These are phyloP conservation scores for Epinephelus lanceolatus DNA, from an alignment of 2,113 vertebrate genomes.

Conservation along the genomic window DNA sequence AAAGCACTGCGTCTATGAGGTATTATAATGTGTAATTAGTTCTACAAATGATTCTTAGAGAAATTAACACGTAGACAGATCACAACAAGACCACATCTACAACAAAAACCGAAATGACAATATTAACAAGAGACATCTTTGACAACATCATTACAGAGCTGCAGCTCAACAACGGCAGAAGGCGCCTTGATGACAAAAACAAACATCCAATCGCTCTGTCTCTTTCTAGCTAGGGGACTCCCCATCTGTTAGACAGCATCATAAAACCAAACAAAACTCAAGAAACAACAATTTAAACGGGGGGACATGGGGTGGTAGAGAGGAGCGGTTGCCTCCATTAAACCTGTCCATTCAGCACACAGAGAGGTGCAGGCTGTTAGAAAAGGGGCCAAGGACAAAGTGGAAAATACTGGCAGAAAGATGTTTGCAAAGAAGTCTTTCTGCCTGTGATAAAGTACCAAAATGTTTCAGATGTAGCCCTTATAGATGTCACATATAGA, in stretches of 20 bases:
- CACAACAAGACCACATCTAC: neutral
- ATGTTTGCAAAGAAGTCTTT: slow-evolving; percentile 6
- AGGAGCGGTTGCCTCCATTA: slow-evolving; percentile 35
- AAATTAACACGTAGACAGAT: neutral
- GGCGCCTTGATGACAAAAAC: slow-evolving; percentile 44
- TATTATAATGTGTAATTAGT: neutral
- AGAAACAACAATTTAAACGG: slow-evolving; percentile 18
- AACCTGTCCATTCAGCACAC: slow-evolving; percentile 15
- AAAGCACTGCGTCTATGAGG: neutral
- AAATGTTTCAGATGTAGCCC: slow-evolving; percentile 19
- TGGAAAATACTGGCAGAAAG: slow-evolving; percentile 1
- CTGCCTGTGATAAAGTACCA: neutral
- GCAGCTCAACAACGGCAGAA: slow-evolving; percentile 37
- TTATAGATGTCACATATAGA: slow-evolving; percentile 2
- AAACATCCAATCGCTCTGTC: slow-evolving; percentile 40
- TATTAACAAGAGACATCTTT: slow-evolving; percentile 24
- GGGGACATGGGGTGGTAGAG: neutral
- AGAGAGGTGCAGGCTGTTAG: neutral
- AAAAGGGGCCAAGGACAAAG: slow-evolving; percentile 3
- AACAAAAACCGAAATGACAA: slow-evolving; percentile 1
- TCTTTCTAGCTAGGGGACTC: slow-evolving; percentile 44
- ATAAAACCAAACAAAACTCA: slow-evolving; percentile 29
- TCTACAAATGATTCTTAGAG: neutral
- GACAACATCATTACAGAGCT: slow-evolving; percentile 38
- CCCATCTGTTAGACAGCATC: slow-evolving; percentile 55